Conservation (phyloP, 2,113 vertebrate species). For the Bombycilla garrulus region DNA sequence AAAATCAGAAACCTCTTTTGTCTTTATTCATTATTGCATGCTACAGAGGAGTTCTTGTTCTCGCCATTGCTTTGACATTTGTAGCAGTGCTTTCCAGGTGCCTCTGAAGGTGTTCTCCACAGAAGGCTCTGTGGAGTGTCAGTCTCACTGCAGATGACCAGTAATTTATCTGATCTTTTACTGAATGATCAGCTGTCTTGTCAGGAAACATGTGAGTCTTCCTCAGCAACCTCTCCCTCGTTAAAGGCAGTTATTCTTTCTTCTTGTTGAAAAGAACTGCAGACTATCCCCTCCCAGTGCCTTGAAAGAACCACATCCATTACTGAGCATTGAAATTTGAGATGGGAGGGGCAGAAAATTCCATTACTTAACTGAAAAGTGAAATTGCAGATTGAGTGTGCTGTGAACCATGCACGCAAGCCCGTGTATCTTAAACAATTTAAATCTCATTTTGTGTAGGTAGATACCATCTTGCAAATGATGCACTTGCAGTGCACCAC, state of each 20-base stretch:
- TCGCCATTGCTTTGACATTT: not conserved
- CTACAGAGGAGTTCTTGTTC: not conserved
- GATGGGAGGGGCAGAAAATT: not conserved
- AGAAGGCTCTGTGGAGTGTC: not conserved
- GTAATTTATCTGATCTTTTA: conserved; percentile 5
- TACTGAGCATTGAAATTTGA: conserved; percentile 7
- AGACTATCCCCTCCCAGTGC: not conserved
- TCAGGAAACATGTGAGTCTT: not conserved
- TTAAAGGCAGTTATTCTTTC: conserved; percentile 24
- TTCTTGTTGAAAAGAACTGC: not conserved
- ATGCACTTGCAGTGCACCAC: not conserved
- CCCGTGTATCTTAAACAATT: not conserved
- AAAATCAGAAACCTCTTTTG: not conserved
- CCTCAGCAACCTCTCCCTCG: not conserved
- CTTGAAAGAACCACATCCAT: not conserved
- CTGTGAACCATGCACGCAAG: not conserved
- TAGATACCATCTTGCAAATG: not conserved
- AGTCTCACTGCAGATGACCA: not conserved
- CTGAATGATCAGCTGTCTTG: not conserved
- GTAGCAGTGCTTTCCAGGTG: not conserved
- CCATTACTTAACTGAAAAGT: conserved; percentile 6
- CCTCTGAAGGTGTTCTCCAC: not conserved
- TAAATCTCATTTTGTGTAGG: not conserved
- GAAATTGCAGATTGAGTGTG: conserved; percentile 31
- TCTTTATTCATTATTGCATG: not conserved